Conservation (phyloP, 2,888 invertebrate genomes). For the Zygaena filipendulae region DNA sequence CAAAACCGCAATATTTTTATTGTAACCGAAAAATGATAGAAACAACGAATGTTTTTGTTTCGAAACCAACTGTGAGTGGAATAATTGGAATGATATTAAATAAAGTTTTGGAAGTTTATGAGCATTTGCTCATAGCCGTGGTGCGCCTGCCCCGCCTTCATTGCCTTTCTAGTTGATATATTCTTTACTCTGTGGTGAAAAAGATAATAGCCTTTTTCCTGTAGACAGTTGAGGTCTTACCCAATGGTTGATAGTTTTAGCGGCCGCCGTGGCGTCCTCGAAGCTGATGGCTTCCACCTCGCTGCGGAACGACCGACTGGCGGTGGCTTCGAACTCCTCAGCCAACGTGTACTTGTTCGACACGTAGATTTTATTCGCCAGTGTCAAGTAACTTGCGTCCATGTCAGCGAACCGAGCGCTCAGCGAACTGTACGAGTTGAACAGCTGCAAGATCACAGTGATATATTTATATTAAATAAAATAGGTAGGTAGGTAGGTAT, state of each 20-base stretch:
- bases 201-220: no score
- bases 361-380: conserved; percentile 34
- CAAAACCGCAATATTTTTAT: no score
- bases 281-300: conserved; percentile 27
- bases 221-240: no score
- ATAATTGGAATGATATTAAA: no score
- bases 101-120: no score
- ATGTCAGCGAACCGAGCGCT: conserved; percentile 21
- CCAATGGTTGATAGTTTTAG: conserved; percentile 20
- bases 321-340: conserved; percentile 19
- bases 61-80: no score
- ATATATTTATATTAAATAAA: neutral
- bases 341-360: conserved; percentile 18
- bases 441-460: conserved; percentile 21
- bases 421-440: conserved; percentile 21
- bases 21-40: no score
- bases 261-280: conserved; percentile 19
- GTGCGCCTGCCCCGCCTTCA: no score
- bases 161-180: no score
- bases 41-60: no score
- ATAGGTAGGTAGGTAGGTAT: neutral
- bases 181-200: no score
- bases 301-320: conserved; percentile 20
- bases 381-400: conserved; percentile 24
- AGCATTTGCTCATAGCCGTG: no score